Percentiles rank a stretch among this genome's conserved stretches.
phyloP scores from a whole-genome alignment of 2,113 vertebrate species.

The Odocoileus virginianus region DNA sequence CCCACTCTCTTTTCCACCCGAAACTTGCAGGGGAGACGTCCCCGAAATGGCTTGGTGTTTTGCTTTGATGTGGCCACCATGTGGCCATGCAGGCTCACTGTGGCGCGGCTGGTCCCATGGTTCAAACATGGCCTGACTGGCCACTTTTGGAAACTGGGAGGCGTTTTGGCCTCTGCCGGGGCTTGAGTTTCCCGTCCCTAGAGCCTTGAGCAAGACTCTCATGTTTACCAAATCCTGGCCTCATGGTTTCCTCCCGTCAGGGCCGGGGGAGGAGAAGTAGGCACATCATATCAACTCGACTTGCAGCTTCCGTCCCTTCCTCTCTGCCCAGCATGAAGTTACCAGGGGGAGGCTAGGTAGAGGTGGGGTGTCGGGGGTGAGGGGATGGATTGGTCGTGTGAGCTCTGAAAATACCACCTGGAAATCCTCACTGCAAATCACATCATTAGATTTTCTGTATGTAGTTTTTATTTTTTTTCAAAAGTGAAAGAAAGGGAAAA shows the following conservation, averaged over 20 bases:
- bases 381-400: neutral
- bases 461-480: neutral
- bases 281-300: neutral
- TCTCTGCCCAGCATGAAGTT: neutral
- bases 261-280: neutral
- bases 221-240: slow-evolving; percentile 2
- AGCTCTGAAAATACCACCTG: neutral
- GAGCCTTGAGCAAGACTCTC: slow-evolving; percentile 27
- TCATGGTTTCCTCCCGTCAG: neutral
- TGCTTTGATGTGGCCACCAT: neutral
- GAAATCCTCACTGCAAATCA: neutral
- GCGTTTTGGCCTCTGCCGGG: neutral
- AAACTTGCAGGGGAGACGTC: neutral
- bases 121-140: neutral
- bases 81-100: neutral
- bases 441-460: neutral
- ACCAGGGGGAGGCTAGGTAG: neutral
- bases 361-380: rapidly evolving
- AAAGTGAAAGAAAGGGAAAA: neutral
- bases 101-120: neutral
- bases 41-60: neutral
- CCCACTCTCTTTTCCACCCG: neutral
- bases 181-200: neutral
- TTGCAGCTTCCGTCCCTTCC: rapidly evolving
- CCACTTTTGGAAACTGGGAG: slow-evolving; percentile 28